Base-by-base conservation (phyloP, 2,113 vertebrate genomes). In the Apus apus region DNA sequence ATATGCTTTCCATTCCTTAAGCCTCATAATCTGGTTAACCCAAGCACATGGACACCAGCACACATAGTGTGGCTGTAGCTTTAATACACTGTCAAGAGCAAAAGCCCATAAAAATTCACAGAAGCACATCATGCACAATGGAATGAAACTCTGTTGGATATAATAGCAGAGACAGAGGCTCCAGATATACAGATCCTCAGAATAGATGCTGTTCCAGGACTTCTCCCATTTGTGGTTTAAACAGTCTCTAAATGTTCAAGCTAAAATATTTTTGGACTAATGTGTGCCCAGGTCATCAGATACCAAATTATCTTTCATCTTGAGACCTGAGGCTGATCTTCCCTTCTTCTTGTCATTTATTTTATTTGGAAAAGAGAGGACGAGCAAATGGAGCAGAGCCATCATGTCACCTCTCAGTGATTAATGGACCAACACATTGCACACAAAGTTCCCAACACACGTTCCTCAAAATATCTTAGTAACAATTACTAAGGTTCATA, bases 401-500 rank as follows among this genome's bases (percentile, higher is more conserved):
- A 73, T 11, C 64, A 53, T 4, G 0, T 62, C 66, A 11, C 58
- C 58, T 50, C 57, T 83, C 30, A 4, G 51, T 0, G 1, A 46
- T 16, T 9, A 16, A 54, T 61, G 50, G 6, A 72, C 18, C 18
- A 50, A 45, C n/a, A 68, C 34, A 38, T 8, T 11, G 11, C 36
- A 65, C 27, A 21, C 5, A 6, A 16, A 62, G 25, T 1, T 70
- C 62, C 50, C 48, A 85, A 43, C 25, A 64, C 6, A 32, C 29
- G 12, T 18, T 76, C 45, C 48, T 58, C 60, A 62, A 40, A 54
- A 23, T 8, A 66, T 32, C 30, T 64, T 32, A 48, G 27, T 23
- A 85, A 68, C 27, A 54, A 5, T 57, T 62, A 7, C 25, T 18
- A 2, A 30, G 5, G 56, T 12, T 80, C 20, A 5, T 5, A 36